Conservation (phyloP, 2,113 vertebrate genomes). For the Neofelis nebulosa region DNA sequence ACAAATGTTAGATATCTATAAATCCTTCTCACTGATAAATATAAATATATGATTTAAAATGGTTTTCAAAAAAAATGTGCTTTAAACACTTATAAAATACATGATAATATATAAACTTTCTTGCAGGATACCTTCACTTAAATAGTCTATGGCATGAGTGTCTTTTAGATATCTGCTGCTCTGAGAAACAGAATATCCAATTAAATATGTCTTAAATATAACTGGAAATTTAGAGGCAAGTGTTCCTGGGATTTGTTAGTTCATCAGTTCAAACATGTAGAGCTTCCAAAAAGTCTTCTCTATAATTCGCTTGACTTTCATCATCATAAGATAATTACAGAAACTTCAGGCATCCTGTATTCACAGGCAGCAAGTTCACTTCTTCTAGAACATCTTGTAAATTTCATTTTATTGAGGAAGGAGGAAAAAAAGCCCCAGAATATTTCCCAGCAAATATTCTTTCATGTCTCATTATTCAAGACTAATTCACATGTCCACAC, state of each 20-base stretch:
- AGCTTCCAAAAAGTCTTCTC: not conserved
- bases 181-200: not conserved
- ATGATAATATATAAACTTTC: not conserved
- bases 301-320: not conserved
- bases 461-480: not conserved
- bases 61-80: not conserved
- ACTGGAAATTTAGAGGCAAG: not conserved
- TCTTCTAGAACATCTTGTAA: not conserved
- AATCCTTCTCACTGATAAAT: not conserved
- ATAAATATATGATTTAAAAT: not conserved
- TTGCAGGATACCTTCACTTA: not conserved
- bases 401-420: slow-evolving; percentile 8
- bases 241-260: not conserved
- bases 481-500: not conserved
- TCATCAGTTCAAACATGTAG: not conserved
- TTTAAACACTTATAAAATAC: not conserved
- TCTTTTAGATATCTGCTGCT: not conserved
- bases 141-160: not conserved
- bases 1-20: not conserved
- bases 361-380: not conserved
- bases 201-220: not conserved
- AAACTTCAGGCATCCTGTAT: not conserved
- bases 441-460: not conserved
- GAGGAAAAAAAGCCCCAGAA: not conserved
- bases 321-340: not conserved